Conservation (phyloP, 2,888 invertebrate species). For the Catotricha subobsoleta region DNA sequence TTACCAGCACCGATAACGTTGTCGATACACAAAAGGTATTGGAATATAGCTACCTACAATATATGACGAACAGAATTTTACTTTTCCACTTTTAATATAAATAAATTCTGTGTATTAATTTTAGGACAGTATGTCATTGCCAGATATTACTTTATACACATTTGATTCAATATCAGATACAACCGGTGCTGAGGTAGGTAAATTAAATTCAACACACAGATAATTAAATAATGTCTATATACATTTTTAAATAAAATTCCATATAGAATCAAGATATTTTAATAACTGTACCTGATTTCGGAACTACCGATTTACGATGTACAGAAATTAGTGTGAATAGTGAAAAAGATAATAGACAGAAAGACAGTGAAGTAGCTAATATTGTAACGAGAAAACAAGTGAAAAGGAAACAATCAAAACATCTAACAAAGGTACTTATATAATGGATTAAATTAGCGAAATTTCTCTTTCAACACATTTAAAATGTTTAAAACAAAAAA, state of each 20-base stretch:
- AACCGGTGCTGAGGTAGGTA: slow-evolving; percentile 7
- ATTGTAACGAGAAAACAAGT: background rate
- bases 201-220: background rate
- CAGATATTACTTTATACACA: slow-evolving; percentile 2
- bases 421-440: background rate
- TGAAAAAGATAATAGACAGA: no score
- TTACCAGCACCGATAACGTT: no score
- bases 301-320: background rate
- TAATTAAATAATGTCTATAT: no score
- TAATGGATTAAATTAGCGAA: background rate
- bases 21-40: slow-evolving; percentile 1
- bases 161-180: background rate
- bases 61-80: no score
- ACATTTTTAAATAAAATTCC: no score
- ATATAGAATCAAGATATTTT: background rate
- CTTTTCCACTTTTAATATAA: no score
- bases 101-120: no score
- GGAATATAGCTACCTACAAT: no score
- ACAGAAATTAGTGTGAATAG: background rate
- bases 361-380: no score
- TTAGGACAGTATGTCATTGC: slow-evolving; percentile 1
- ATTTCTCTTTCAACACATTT: background rate
- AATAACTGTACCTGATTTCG: background rate
- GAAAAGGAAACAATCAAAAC: background rate
- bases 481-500: background rate